A percentile compares a stretch with the other conserved stretches of the same genome.
These are phyloP conservation scores for Apis dorsata DNA, from an alignment of 1,140 invertebrate species.

Conservation along the genomic window DNA sequence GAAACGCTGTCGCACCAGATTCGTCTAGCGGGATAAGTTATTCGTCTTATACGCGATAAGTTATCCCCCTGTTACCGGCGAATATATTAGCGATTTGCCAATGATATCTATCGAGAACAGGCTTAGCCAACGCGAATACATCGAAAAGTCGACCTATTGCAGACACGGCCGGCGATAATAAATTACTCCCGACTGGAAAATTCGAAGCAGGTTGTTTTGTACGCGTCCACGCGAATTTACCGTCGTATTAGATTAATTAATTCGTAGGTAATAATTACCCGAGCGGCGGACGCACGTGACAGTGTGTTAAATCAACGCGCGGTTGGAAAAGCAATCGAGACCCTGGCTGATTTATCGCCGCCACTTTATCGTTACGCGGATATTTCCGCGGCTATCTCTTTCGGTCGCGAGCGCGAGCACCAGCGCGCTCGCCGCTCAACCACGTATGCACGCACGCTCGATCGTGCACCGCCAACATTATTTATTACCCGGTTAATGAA, in stretches of 20 bases:
- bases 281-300: slow-evolving; percentile 4
- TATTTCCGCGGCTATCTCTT: slow-evolving; percentile 49
- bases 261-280: slow-evolving; percentile 47
- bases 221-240: slow-evolving; percentile 26
- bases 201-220: neutral
- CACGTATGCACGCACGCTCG: slow-evolving; percentile 13
- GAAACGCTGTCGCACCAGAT: neutral
- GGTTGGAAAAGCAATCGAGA: slow-evolving; percentile 37
- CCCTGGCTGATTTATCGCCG: slow-evolving; percentile 52
- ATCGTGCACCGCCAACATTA: slow-evolving; percentile 43
- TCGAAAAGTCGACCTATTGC: slow-evolving; percentile 41
- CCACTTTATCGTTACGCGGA: slow-evolving; percentile 51
- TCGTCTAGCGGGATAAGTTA: neutral
- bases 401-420: slow-evolving; percentile 17
- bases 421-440: neutral
- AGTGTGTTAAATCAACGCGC: slow-evolving; percentile 37
- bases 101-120: slow-evolving; percentile 1
- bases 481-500: slow-evolving; percentile 61
- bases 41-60: slow-evolving; percentile 21
- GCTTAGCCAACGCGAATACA: neutral
- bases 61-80: slow-evolving; percentile 23
- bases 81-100: slow-evolving; percentile 32
- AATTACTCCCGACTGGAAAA: slow-evolving; percentile 31
- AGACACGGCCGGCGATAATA: slow-evolving; percentile 27
- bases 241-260: slow-evolving; percentile 53